Evolutionary conservation across 2,888 invertebrate species (phyloP), one percentile per base, ranked within the genome.

Genomic region (Pseudoips prasinana): DNA sequence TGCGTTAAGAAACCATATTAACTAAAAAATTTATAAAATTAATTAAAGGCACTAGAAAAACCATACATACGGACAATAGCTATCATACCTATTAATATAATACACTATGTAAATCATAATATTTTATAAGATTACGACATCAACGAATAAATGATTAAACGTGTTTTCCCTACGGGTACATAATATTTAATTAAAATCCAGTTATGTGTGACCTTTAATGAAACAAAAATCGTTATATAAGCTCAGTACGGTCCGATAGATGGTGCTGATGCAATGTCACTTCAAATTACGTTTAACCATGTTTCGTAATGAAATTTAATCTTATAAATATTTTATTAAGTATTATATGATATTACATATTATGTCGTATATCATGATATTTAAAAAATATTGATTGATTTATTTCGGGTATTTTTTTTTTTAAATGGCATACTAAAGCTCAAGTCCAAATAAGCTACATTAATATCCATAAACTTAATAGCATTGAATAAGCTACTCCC

Each of bases 181-280:
- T 45, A 42, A 31, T 39, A 30, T 36, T 37, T 40, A 47, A 45
- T 57, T 47, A 46, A 47, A 44, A 38, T 25, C 36, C 26, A 39
- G 47, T 42, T 39, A 33, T 31, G 25, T 22, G 7, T 43, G 50
- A 59, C 59, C 63, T 65, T 65, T 61, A 9, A 2, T 23, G 27
- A 43, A 52, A 48, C 11, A 28, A 47, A 36, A 47, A 36, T 43
- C 35, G 29, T 64, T 59, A 58, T 39, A 41, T 58, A 56, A 53
- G 33, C 20, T 29, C 5, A 5, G 14, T 14, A 14, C 2, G 14
- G 3, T 14, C 32, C 54, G 43, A 67, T 69, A 70, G 66, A 66
- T 57, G 58, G 43, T 24, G 30, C 54, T 64, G 58, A 64, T 41
- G 65, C 55, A 65, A 61, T 45, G 33, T 30, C 31, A 53, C 36